A percentile compares a stretch with the other conserved stretches of the same genome.
These are phyloP conservation scores for Adrianichthys oophorus DNA, from an alignment of 2,797 vertebrate species.

Conservation along the genomic window DNA sequence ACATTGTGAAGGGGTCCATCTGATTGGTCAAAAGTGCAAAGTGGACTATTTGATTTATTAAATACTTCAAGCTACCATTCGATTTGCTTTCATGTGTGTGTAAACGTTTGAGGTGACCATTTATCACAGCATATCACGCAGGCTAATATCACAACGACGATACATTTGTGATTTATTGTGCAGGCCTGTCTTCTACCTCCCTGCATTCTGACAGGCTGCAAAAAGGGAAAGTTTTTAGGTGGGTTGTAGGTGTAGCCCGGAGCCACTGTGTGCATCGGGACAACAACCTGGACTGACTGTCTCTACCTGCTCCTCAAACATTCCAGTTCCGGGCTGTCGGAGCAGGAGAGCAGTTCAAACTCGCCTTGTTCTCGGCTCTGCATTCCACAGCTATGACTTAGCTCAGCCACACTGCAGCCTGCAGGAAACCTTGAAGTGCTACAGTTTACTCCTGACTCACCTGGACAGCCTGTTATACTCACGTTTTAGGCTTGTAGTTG, in stretches of 20 bases:
- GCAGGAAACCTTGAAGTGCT: slow-evolving; percentile 46
- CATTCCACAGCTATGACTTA: slow-evolving; percentile 73
- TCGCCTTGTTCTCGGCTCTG: slow-evolving; percentile 49
- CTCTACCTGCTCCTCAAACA: slow-evolving; percentile 63
- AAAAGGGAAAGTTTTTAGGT: slow-evolving; percentile 22
- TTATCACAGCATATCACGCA: no score
- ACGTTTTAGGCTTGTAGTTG: neutral
- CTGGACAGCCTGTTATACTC: slow-evolving; percentile 7
- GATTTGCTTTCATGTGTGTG: no score
- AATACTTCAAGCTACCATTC: no score
- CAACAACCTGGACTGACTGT: slow-evolving; percentile 33
- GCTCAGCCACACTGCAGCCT: slow-evolving; percentile 31
- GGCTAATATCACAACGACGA: no score
- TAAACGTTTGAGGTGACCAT: no score
- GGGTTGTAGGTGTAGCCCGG: slow-evolving; percentile 22
- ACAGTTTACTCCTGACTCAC: slow-evolving; percentile 37
- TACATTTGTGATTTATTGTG: no score
- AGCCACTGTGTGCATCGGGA: slow-evolving; percentile 8
- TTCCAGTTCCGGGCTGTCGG: slow-evolving; percentile 59
- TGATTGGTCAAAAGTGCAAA: no score
- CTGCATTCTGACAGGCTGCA: slow-evolving; percentile 10
- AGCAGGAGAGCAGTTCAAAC: slow-evolving; percentile 70
- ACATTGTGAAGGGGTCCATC: no score
- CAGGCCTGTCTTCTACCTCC: neutral
- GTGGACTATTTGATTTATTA: no score